phyloP scores from a whole-genome alignment of 2,888 invertebrate species.

The Bellardia bayeri region DNA sequence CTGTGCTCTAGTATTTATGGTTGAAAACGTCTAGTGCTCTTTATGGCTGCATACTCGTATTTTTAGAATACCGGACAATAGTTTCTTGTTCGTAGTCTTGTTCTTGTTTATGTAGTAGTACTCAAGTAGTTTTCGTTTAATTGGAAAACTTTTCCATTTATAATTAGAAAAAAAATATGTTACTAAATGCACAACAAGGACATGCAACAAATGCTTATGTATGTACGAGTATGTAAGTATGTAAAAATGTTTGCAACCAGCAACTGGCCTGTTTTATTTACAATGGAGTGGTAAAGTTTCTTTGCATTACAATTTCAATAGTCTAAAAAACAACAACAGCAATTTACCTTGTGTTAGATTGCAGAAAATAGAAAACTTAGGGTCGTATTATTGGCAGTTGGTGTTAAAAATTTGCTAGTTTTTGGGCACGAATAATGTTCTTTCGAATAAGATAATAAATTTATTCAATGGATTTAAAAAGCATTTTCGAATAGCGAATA shows the following conservation, averaged over 20 bases:
- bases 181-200: slow-evolving; percentile 64
- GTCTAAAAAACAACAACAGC: neutral
- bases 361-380: neutral
- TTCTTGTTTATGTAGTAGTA: slow-evolving; percentile 30
- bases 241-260: neutral
- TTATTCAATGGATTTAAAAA: too few relatives aligned
- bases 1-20: slow-evolving; percentile 12
- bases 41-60: slow-evolving; percentile 26
- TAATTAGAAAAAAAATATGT: slow-evolving; percentile 67
- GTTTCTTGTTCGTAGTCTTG: neutral
- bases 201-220: slow-evolving; percentile 46
- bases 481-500: too few relatives aligned
- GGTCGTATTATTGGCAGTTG: neutral
- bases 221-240: neutral
- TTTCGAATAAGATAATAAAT: too few relatives aligned
- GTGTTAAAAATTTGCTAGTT: neutral
- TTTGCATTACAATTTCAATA: neutral
- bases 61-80: slow-evolving; percentile 45
- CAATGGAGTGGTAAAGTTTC: slow-evolving; percentile 40
- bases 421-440: too few relatives aligned
- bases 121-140: slow-evolving; percentile 67
- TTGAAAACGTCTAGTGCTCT: slow-evolving; percentile 49
- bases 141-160: slow-evolving; percentile 71
- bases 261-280: slow-evolving; percentile 32
- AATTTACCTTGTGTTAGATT: neutral